phyloP scores from a whole-genome alignment of 2,113 vertebrate genomes.

The Nothobranchius furzeri region DNA sequence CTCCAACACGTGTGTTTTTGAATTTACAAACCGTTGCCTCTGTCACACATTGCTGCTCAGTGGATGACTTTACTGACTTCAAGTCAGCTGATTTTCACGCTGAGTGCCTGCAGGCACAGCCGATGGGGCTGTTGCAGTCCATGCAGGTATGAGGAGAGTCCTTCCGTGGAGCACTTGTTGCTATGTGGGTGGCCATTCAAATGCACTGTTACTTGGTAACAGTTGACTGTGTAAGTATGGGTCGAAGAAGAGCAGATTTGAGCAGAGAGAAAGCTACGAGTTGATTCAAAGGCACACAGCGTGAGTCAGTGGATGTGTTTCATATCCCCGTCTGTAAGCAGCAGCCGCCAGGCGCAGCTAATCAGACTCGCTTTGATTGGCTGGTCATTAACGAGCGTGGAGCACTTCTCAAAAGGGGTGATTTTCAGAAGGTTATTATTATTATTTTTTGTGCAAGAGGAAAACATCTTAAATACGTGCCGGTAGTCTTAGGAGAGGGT shows the following conservation, averaged over 20 bases:
- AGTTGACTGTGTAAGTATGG: conserved; percentile 52
- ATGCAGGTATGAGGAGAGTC: conserved; percentile 39
- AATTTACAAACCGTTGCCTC: conserved; percentile 17
- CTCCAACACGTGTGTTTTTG: conserved; percentile 1
- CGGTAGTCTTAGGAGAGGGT: no score
- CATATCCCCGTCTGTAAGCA: not conserved
- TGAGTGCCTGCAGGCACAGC: conserved; percentile 11
- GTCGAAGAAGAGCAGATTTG: conserved; percentile 48
- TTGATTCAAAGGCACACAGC: not conserved
- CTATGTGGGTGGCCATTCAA: conserved; percentile 68
- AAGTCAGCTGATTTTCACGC: conserved; percentile 12
- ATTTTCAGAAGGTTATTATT: not conserved
- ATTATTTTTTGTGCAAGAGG: no score
- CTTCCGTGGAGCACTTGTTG: conserved; percentile 55
- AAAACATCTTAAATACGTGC: no score
- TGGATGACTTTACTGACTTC: not conserved
- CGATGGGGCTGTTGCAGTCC: conserved; percentile 1
- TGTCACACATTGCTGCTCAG: conserved; percentile 33
- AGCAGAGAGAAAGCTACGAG: conserved; percentile 15
- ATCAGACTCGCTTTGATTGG: not conserved
- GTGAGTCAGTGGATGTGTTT: not conserved
- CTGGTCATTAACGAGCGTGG: not conserved
- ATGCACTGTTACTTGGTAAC: conserved; percentile 79
- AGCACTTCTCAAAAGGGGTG: not conserved
- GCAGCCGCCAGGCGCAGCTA: not conserved